These are phyloP conservation scores for Emmelina monodactyla DNA, from an alignment of 2,888 invertebrate species.

Conservation along the genomic window DNA sequence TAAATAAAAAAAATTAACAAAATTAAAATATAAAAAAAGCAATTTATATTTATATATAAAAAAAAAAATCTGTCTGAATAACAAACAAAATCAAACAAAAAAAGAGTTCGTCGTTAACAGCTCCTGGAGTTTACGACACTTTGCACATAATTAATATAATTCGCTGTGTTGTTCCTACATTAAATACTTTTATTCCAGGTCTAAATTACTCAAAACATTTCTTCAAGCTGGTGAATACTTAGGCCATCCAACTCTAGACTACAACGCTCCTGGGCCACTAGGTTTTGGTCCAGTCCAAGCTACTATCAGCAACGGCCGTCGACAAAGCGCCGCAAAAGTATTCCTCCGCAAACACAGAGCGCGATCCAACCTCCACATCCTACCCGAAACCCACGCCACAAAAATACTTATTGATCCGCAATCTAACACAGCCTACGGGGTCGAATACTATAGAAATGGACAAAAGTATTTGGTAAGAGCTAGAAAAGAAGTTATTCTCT, in stretches of 20 bases:
- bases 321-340: slow-evolving; percentile 72
- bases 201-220: slow-evolving; percentile 53
- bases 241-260: slow-evolving; percentile 74
- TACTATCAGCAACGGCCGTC: slow-evolving; percentile 63
- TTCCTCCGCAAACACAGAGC: slow-evolving; percentile 68
- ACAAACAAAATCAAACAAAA: too few relatives aligned
- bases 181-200: slow-evolving; percentile 41
- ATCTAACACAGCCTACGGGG: slow-evolving; percentile 72
- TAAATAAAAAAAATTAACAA: too few relatives aligned
- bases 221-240: slow-evolving; percentile 69
- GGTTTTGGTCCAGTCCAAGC: slow-evolving; percentile 74
- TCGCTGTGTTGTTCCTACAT: too few relatives aligned
- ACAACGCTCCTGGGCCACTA: slow-evolving; percentile 68
- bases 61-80: too few relatives aligned
- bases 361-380: slow-evolving; percentile 72
- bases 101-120: too few relatives aligned
- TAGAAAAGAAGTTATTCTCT: slow-evolving; percentile 82
- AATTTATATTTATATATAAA: too few relatives aligned
- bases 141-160: too few relatives aligned
- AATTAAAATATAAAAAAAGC: too few relatives aligned
- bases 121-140: too few relatives aligned
- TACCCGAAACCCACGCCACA: slow-evolving; percentile 69
- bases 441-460: slow-evolving; percentile 68
- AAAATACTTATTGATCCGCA: slow-evolving; percentile 70
- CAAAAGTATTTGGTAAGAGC: slow-evolving; percentile 59